Base-by-base conservation (phyloP, 2,888 invertebrate genomes). In the Drosophila hamatofila region DNA sequence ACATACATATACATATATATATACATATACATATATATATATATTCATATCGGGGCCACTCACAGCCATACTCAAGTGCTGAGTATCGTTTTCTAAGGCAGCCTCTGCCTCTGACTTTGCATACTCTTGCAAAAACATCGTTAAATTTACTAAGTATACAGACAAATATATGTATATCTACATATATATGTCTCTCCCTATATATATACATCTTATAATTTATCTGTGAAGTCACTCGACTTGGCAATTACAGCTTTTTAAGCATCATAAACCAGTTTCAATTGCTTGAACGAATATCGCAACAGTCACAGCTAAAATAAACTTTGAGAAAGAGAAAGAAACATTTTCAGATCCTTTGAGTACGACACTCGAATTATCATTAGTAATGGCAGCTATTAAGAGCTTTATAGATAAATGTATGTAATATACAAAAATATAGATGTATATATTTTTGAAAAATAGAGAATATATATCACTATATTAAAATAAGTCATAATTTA, bases 41-140 rank as follows among this genome's bases (percentile, higher is more conserved):
- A 21, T 35, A 35, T 64, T 70, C 61, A 74, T 67, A 78, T 78
- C 56, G 71, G 64, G 78, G 78, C 78, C 78, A 78, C 77, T 78
- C 77, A 67, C 27, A 51, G 46, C 39, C 44, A 37, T 63, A 60
- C 61, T 78, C 65, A 57, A 78, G 78, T 63, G 41, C 18, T 33
- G 21, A 42, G 69, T 78, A 78, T 78, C 78, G 61, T 62, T 74
- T 78, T 66, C 67, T 66, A 66, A 64, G 67, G 41, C 58, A 51
- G 52, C 59, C 51, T 42, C 42, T 51, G 41, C 30, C 51, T 48
- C 42, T 55, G 41, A 30, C 25, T 33, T 49, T 33, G 49, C 49
- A 55, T 70, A 52, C 72, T 66, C 68, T 69, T 73, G 18, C 59
- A 12, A 23, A 54, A 33, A 73, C 74, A 67, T 81, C 72, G 56